Evolutionary conservation across 2,888 invertebrate species (phyloP).

Genomic region (Sicus ferrugineus): DNA sequence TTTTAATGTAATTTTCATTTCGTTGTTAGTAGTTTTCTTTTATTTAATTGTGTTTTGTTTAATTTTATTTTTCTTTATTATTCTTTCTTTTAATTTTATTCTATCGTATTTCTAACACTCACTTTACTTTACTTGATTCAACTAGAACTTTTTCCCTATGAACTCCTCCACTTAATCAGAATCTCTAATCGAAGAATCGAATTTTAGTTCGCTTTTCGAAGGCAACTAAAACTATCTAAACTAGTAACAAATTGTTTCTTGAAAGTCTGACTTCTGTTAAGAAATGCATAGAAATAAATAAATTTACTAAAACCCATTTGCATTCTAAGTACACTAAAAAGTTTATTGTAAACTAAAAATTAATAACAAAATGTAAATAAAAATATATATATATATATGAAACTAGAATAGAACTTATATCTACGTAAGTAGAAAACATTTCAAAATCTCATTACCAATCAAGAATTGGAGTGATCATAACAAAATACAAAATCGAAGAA

Average conservation of each 20-base stretch:
- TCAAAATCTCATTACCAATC: slow-evolving; percentile 25
- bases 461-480: slow-evolving; percentile 29
- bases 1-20: too few species aligned
- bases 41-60: too few species aligned
- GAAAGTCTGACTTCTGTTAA: slow-evolving; percentile 15
- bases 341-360: not conserved
- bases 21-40: too few species aligned
- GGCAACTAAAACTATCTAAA: slow-evolving; percentile 15
- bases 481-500: slow-evolving; percentile 25
- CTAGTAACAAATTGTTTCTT: slow-evolving; percentile 9
- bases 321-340: not conserved
- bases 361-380: slow-evolving; percentile 7
- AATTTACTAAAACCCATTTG: too few species aligned
- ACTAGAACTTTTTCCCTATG: too few species aligned
- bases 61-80: too few species aligned
- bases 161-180: too few species aligned
- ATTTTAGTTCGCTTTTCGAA: not conserved
- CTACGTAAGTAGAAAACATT: slow-evolving; percentile 23
- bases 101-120: too few species aligned
- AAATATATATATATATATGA: slow-evolving; percentile 18
- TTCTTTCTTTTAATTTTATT: too few species aligned
- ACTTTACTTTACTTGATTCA: too few species aligned
- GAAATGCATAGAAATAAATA: not conserved
- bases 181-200: not conserved
- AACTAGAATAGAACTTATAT: slow-evolving; percentile 13